Base-by-base conservation (phyloP, 1,140 invertebrate species). In the Lepidotrigona ventralis region DNA sequence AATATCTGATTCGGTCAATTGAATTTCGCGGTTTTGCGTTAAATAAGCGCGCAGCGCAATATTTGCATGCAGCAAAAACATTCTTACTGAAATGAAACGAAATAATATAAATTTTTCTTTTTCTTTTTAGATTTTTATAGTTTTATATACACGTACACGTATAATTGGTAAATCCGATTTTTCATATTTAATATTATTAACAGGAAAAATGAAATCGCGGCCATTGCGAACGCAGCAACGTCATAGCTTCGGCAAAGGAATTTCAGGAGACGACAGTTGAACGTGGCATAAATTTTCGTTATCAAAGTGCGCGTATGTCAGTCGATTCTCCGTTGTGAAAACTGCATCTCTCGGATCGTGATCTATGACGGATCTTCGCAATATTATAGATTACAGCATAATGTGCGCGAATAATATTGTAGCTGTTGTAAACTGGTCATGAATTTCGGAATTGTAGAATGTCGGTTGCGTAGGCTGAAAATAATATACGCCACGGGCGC, bases 401-500 rank as follows among this genome's bases (percentile, higher is more conserved):
- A 33, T 58, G 51, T 33, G 33, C 29, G 39, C 39, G 33, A 85
- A 81, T 46, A 85, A 58, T 81, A 71, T 64, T 71, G 81, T 75
- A 73, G 19, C 53, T 85, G 82, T 78, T 77, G 79, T 73, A 75
- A 46, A n/a, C 84, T 71, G 70, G 84, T 76, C 85, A 86, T 86
- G 85, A 84, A 86, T 86, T 84, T 81, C 69, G 81, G 72, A 60
- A 76, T 4, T 86, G 83, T 86, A 86, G 85, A 86, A 86, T 83
- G 81, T 73, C 83, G 33, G 83, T 86, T 75, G 81, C 56, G 82
- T 83, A 79, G 71, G 60, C n/a, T 54, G 77, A 84, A 86, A 80
- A 86, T 84, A 84, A 84, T 58, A 81, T 84, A 84, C 83, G 83
- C 79, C 33, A 82, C 51, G n/a, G 89, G 88, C 91, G 90, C 89